These are phyloP conservation scores for Rhodeus uyekii DNA, from an alignment of 2,797 vertebrate species.

Conservation along the genomic window DNA sequence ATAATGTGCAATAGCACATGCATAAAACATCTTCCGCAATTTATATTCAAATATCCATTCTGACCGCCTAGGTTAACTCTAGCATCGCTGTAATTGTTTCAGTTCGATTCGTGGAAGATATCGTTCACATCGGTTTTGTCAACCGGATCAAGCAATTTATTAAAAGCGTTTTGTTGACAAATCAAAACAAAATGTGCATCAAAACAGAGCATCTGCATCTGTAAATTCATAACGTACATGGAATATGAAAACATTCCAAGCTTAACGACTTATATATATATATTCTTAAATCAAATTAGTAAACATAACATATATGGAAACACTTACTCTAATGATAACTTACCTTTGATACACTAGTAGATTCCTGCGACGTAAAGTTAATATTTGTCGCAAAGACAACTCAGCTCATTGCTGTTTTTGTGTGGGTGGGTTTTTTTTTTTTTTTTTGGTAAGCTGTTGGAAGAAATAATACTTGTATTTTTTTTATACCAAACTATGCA, in stretches of 20 bases:
- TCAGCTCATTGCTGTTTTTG: not conserved
- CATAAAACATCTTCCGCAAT: not conserved
- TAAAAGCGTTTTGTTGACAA: not conserved
- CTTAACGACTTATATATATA: not conserved
- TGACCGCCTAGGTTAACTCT: not conserved
- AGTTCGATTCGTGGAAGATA: not conserved
- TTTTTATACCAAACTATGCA: not conserved
- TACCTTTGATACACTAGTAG: constrained; percentile 31
- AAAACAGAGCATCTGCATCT: not conserved
- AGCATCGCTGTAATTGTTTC: not conserved
- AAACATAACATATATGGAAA: not conserved
- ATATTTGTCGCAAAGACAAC: not conserved
- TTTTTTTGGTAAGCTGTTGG: not conserved
- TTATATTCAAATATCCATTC: not conserved
- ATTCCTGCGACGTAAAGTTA: not conserved
- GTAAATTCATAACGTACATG: not conserved
- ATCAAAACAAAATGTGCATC: not conserved
- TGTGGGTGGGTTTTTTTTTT: too few relatives aligned
- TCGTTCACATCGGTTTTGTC: not conserved
- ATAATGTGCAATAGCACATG: not conserved
- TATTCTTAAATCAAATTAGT: not conserved
- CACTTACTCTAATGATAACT: not conserved
- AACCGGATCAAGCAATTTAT: not conserved
- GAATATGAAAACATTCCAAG: not conserved
- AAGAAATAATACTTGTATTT: not conserved